phyloP scores from a whole-genome alignment of 2,797 vertebrate species.

The Poecilia gillii region DNA sequence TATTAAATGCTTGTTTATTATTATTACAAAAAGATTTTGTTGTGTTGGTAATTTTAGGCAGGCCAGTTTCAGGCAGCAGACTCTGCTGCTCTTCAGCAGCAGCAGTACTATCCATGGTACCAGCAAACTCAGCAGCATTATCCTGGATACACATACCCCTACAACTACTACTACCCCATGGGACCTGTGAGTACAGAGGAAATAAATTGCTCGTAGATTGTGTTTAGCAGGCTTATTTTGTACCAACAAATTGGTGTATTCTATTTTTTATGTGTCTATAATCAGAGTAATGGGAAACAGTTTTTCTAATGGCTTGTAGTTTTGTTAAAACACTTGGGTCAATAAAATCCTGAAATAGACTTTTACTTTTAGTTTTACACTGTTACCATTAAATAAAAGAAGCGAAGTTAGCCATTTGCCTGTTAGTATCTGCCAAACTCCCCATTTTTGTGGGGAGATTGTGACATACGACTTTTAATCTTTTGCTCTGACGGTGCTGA shows the following conservation, averaged over 20 bases:
- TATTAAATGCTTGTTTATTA: neutral
- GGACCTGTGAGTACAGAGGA: slow-evolving; percentile 66
- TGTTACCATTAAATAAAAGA: neutral
- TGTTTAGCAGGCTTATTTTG: neutral
- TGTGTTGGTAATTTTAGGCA: slow-evolving; percentile 61
- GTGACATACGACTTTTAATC: neutral
- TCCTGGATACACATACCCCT: slow-evolving; percentile 86
- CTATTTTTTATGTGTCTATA: neutral
- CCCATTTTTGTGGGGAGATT: neutral
- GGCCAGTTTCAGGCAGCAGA: slow-evolving; percentile 83
- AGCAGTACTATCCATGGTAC: slow-evolving; percentile 87
- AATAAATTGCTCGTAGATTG: too few relatives aligned
- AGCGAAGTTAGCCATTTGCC: neutral
- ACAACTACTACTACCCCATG: slow-evolving; percentile 87
- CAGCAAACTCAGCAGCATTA: slow-evolving; percentile 80
- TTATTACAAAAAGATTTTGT: neutral
- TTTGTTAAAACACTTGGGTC: neutral
- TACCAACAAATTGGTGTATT: neutral
- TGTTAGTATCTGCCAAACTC: neutral
- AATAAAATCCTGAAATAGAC: neutral
- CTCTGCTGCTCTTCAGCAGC: slow-evolving; percentile 75
- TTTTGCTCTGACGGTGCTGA: neutral
- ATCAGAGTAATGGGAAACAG: neutral
- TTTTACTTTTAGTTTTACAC: neutral
- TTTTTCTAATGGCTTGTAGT: neutral